Conservation (phyloP, 2,113 vertebrate species). For the Anser brachyrhynchus region DNA sequence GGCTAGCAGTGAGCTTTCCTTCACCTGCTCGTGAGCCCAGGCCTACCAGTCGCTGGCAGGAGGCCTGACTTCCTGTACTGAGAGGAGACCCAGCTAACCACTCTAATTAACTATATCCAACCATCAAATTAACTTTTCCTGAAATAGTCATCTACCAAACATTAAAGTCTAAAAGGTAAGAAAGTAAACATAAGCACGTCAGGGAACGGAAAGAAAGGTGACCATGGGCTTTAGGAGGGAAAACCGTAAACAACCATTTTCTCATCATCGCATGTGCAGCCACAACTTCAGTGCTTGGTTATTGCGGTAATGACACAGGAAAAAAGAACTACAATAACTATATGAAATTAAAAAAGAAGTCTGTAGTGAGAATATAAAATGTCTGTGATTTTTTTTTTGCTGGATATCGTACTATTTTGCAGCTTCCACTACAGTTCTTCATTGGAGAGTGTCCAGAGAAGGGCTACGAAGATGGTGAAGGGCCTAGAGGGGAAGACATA, state of each 20-base stretch:
- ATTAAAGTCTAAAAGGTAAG: constrained; percentile 52
- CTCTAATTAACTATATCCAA: constrained; percentile 39
- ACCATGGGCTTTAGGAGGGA: neutral
- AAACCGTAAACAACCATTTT: neutral
- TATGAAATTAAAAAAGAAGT: neutral
- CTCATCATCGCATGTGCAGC: neutral
- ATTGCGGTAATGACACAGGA: neutral
- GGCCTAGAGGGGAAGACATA: no score
- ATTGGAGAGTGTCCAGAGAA: no score
- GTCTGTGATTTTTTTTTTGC: neutral
- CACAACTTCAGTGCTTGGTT: neutral
- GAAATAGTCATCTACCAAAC: neutral
- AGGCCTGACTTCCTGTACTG: neutral
- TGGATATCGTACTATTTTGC: neutral
- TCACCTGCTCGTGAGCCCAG: accelerated
- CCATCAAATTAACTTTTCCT: constrained; percentile 44
- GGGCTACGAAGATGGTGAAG: no score
- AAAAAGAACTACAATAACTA: neutral
- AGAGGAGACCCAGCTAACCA: neutral
- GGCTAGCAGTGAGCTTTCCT: neutral
- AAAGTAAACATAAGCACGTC: constrained; percentile 37
- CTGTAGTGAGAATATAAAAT: neutral
- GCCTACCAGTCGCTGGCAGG: neutral
- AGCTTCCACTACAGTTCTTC: neutral
- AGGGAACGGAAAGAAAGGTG: neutral